Evolutionary conservation across 1,140 invertebrate species (phyloP), one percentile per base, ranked within the genome.

Genomic region (Ceratina calcarata): DNA sequence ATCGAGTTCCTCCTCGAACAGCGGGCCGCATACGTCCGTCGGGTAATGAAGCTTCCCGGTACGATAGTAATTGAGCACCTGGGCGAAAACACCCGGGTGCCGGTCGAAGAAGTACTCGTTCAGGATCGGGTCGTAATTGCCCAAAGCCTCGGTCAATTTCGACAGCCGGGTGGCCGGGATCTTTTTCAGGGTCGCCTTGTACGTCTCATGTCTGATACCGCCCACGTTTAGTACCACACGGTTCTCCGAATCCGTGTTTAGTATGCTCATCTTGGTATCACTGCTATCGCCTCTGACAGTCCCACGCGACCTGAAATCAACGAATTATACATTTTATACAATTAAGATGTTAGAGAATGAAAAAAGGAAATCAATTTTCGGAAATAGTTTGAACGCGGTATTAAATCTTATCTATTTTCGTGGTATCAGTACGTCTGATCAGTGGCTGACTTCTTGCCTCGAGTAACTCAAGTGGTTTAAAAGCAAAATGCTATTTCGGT

Each of bases 91-190:
- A 6, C 98, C 98, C 0, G 99, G 98, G 94, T 99, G 98, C 82
- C 98, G 93, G 93, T 99, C 98, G 93, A 99, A 99, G 95, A 99
- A 99, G 94, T 99, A 99, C 93, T 99, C 98, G 93, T 99, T 99
- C 82, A 99, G 94, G 86, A 99, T 96, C 16, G 98, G 97, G 94
- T 99, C 98, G 93, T 99, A 99, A 93, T 99, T 99, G 86, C 96
- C 97, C 79, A 98, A 93, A 24, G 96, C 96, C 92, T 98, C 97
- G 10, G 98, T 98, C 61, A 99, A 94, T 67, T 97, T 93, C 24
- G 97, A 98, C 69, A 98, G 94, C 78, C 98, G 93, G 3, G 98
- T 99, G 55, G 98, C 98, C 55, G 98, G 98, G 88, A 99, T 98
- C 93, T 99, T 99, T 93, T 98, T 98, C 84, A 99, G 92, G 37